Evolutionary conservation across 2,797 vertebrate genomes (phyloP), one percentile per base, ranked within the genome.

Genomic region (Syngnathus rostellatus): DNA sequence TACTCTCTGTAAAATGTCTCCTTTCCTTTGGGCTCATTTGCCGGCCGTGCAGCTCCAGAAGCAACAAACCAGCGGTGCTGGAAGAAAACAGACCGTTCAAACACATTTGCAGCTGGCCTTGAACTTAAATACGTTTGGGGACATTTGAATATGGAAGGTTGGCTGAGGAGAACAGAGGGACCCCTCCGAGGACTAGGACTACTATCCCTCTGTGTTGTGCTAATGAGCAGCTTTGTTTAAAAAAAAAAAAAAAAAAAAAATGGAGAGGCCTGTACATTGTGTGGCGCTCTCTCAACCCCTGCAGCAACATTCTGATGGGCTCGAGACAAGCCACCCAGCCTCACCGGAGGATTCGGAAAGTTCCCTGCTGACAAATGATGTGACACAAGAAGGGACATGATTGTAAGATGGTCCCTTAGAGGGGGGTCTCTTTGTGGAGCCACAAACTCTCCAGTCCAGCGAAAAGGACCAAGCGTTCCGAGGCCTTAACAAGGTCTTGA

Each of bases 151-250:
- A 86, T 81, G 72, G 82, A 88, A 84, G 82, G 79, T 79, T 76
- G 82, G 80, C 80, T 65, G 73, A 57, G 59, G 84, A 83, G 81
- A 88, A 87, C 75, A 87, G 82, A 83, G 71, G 78, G 71, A 1
- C 8, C 80, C 87, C 89, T 83, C 81, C 38, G 62, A 85, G 89
- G 82, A 82, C 71, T 46, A 60, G 55, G 63, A 81, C 84, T 72
- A 83, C 84, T 68, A 84, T 81, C 73, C 65, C 78, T 68, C 83
- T 91, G 75, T 91, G 85, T 90, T 91, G 88, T 92, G 90, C 82
- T 90, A 92, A 92, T 91, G 87, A 89, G 86, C 66, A 74, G 79
- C 88, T 90, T 88, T 90, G 86, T 86, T 88, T 72, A 69, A 75
- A 84, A 78, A 23, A 23, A 23, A 23, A n/a, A n/a, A n/a, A n/a